Evolutionary conservation across 2,888 invertebrate genomes (phyloP), one percentile per base, ranked within the genome.

Genomic region (Cotesia congregata): DNA sequence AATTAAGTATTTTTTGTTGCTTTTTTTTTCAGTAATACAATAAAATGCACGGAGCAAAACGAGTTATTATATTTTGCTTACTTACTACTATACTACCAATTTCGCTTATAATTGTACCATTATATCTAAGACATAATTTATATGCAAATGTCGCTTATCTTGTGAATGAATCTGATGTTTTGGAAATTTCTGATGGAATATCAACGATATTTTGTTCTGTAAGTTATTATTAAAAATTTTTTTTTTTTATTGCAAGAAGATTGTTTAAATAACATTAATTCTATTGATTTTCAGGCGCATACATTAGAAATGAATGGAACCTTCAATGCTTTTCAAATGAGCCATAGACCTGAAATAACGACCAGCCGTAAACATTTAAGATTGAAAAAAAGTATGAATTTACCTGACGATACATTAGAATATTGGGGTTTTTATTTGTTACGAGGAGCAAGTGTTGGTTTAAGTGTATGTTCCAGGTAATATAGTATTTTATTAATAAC

Each of bases 361-460:
- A 85, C 87, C 0, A 93, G 92, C 84, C 92, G 93, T 72, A 95
- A 94, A 88, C 95, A 95, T 85, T 94, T 95, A 82, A 91, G 93
- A 81, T 90, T 96, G 82, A 95, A 94, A 87, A 96, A 96, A 86
- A 95, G 95, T 5, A 95, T 96, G 94, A 92, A 91, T 1, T 89
- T 96, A 79, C 95, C 95, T 0, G 96, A 96, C 87, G 96, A 96
- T 84, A 95, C 96, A 7, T 90, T 96, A 59, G 96, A 96, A 88
- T 96, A 96, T 88, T 96, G 96, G 96, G 96, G 96, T 1, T 96
- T 96, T 90, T 96, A 94, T 90, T 90, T 96, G 68, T 90, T 95
- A 70, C 93, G 93, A 88, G 96, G 95, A 38, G 95, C 96, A 1
- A 92, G 92, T 9, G 95, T 96, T 1, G 92, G 93, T 80, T 90